These are phyloP conservation scores for Subanguina moxae DNA, from an alignment of 1,140 invertebrate genomes.

Conservation along the genomic window DNA sequence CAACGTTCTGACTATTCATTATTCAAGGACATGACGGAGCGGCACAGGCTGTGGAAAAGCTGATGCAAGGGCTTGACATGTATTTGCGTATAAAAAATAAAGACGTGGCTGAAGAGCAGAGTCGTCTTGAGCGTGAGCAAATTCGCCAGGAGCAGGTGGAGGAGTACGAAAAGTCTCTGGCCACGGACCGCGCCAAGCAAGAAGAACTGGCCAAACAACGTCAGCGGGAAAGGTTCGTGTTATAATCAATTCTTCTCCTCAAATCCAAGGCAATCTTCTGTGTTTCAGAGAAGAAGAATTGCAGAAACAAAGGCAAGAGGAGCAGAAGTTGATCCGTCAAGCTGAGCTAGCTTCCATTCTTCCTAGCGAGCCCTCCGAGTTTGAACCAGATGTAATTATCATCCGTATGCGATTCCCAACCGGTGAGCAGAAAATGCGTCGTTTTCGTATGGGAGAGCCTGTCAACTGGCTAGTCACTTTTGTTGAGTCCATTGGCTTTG, in stretches of 20 bases:
- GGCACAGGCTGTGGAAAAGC: conserved; percentile 29
- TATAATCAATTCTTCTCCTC: neutral
- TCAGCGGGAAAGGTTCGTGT: conserved; percentile 31
- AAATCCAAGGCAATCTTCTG: neutral
- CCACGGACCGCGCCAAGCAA: conserved; percentile 34
- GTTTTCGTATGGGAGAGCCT: conserved; percentile 30
- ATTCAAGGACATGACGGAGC: conserved; percentile 26
- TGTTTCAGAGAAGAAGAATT: conserved; percentile 29
- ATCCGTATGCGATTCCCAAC: conserved; percentile 39
- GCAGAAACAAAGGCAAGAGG: conserved; percentile 10
- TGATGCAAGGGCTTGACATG: conserved; percentile 31
- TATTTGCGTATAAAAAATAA: conserved; percentile 34
- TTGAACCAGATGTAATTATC: conserved; percentile 24
- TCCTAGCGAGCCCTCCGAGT: conserved; percentile 32
- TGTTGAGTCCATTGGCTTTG: conserved; percentile 42
- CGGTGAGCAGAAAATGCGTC: conserved; percentile 36
- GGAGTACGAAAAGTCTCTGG: conserved; percentile 39
- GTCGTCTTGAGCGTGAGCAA: conserved; percentile 37
- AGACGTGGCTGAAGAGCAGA: conserved; percentile 28
- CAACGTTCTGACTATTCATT: neutral
- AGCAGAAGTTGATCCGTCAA: conserved; percentile 14
- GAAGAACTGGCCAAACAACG: conserved; percentile 20
- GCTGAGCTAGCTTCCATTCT: conserved; percentile 23
- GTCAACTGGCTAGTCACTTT: conserved; percentile 27
- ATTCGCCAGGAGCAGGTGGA: conserved; percentile 40